Evolutionary conservation across 2,888 invertebrate genomes (phyloP).

Genomic region (Drosophila setosimentum): DNA sequence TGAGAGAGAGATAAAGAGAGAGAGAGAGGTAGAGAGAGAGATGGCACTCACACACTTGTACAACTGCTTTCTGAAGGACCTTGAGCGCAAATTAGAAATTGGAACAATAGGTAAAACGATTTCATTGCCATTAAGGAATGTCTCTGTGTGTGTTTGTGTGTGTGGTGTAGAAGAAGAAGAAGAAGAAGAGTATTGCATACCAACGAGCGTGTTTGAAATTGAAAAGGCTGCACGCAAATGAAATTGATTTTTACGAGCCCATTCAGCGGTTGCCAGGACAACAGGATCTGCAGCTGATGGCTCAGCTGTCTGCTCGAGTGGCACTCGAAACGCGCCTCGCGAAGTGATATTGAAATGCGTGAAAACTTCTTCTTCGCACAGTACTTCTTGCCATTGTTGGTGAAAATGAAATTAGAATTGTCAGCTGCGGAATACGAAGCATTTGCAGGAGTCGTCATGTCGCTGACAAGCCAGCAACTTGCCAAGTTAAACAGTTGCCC

Average conservation of each 20-base stretch:
- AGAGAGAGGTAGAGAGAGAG: constrained; percentile 1
- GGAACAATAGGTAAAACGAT: constrained; percentile 74
- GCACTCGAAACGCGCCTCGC: constrained; percentile 59
- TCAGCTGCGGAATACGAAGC: constrained; percentile 20
- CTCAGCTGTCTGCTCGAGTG: constrained; percentile 59
- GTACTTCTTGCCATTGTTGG: constrained; percentile 34
- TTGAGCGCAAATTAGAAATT: constrained; percentile 73
- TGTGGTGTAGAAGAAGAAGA: neutral
- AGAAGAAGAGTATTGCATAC: constrained; percentile 61
- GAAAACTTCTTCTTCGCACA: constrained; percentile 28
- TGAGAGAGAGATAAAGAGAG: neutral
- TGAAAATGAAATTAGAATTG: constrained; percentile 76
- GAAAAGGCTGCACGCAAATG: constrained; percentile 68
- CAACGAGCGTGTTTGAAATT: constrained; percentile 62
- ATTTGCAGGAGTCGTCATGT: constrained; percentile 32
- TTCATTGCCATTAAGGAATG: constrained; percentile 72
- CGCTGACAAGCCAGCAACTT: constrained; percentile 58
- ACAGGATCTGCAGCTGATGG: constrained; percentile 61
- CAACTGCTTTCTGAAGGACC: constrained; percentile 72
- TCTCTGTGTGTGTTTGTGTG: constrained; percentile 3
- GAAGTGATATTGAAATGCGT: constrained; percentile 75
- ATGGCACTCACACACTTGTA: constrained; percentile 28
- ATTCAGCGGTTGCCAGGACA: constrained; percentile 59
- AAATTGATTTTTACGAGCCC: constrained; percentile 76
- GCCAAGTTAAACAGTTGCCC: constrained; percentile 58